Percentiles rank a stretch among this genome's conserved stretches.
These are phyloP conservation scores for Cremastinae sp. DNA, from an alignment of 2,888 invertebrate genomes.

Conservation along the genomic window DNA sequence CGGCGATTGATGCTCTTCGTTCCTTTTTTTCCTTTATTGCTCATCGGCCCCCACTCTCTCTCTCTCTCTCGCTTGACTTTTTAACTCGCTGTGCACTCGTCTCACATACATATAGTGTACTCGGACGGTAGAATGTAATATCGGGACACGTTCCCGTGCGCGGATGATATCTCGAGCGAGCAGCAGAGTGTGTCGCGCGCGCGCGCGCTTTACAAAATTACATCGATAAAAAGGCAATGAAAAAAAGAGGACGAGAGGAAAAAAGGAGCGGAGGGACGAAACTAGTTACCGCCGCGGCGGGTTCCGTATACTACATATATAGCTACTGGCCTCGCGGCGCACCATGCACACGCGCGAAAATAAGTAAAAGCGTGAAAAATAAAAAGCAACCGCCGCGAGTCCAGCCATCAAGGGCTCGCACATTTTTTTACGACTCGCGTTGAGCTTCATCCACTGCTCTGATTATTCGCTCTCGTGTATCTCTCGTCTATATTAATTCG, in stretches of 20 bases:
- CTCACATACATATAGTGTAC: slow-evolving; percentile 59
- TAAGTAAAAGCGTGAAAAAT: slow-evolving; percentile 60
- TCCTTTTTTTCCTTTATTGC: slow-evolving; percentile 41
- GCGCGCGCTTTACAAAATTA: slow-evolving; percentile 70
- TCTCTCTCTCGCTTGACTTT: slow-evolving; percentile 51
- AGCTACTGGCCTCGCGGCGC: too few relatives aligned
- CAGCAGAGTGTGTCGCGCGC: too few relatives aligned
- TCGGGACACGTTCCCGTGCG: slow-evolving; percentile 40
- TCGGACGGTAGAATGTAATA: slow-evolving; percentile 48
- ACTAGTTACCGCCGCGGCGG: slow-evolving; percentile 61
- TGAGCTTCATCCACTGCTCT: slow-evolving; percentile 44
- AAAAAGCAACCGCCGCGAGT: slow-evolving; percentile 31
- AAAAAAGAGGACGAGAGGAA: slow-evolving; percentile 59
- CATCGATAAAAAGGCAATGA: slow-evolving; percentile 72
- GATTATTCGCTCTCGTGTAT: slow-evolving; percentile 53
- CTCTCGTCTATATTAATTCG: neutral
- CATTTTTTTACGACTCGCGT: slow-evolving; percentile 52
- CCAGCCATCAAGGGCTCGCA: slow-evolving; percentile 28
- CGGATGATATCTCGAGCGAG: slow-evolving; percentile 60
- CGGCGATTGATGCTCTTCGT: slow-evolving; percentile 57
- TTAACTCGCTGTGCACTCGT: slow-evolving; percentile 32
- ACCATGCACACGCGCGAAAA: neutral
- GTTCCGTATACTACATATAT: slow-evolving; percentile 22
- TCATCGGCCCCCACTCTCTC: too few relatives aligned
- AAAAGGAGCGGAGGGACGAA: slow-evolving; percentile 29